Percentiles rank a stretch among this genome's conserved stretches.
These are phyloP conservation scores for Sebastes minor DNA, from an alignment of 2,797 vertebrate species.

Conservation along the genomic window DNA sequence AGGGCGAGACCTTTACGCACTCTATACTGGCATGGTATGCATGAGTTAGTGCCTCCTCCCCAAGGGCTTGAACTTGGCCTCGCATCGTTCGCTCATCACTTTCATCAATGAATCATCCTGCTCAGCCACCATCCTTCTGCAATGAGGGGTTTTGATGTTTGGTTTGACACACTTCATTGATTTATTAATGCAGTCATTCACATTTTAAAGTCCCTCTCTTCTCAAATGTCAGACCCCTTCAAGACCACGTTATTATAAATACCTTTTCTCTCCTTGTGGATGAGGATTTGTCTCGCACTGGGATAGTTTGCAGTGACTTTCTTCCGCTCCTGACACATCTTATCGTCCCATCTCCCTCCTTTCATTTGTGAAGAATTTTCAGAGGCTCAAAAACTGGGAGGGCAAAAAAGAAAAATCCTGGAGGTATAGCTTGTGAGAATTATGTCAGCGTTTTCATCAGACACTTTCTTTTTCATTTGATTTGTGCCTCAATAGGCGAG, in stretches of 20 bases:
- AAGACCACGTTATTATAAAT: slow-evolving; percentile 24
- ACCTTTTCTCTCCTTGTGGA: not conserved
- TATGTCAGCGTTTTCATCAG: slow-evolving; percentile 3
- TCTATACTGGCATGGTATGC: slow-evolving; percentile 46
- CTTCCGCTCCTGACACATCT: slow-evolving; percentile 45
- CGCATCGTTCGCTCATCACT: slow-evolving; percentile 8
- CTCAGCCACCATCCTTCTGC: slow-evolving; percentile 11
- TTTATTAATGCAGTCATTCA: slow-evolving; percentile 54
- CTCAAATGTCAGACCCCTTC: slow-evolving; percentile 43
- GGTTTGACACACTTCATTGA: slow-evolving; percentile 41
- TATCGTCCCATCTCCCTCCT: slow-evolving; percentile 47
- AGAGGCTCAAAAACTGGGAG: slow-evolving; percentile 5
- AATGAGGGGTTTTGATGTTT: slow-evolving; percentile 44
- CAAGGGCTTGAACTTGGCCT: slow-evolving; percentile 38
- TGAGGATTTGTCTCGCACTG: slow-evolving; percentile 25
- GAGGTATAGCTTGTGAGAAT: slow-evolving; percentile 8
- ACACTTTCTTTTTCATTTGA: slow-evolving; percentile 26
- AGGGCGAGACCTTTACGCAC: slow-evolving; percentile 44
- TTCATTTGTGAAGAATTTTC: slow-evolving; percentile 34
- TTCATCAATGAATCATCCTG: slow-evolving; percentile 49
- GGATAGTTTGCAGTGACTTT: slow-evolving; percentile 30
- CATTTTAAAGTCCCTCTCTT: slow-evolving; percentile 46
- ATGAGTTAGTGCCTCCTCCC: slow-evolving; percentile 33
- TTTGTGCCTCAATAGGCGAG: slow-evolving; percentile 13
- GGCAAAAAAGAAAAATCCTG: not conserved